Conservation (phyloP, 2,113 vertebrate genomes). For the Leuciscus idus region DNA sequence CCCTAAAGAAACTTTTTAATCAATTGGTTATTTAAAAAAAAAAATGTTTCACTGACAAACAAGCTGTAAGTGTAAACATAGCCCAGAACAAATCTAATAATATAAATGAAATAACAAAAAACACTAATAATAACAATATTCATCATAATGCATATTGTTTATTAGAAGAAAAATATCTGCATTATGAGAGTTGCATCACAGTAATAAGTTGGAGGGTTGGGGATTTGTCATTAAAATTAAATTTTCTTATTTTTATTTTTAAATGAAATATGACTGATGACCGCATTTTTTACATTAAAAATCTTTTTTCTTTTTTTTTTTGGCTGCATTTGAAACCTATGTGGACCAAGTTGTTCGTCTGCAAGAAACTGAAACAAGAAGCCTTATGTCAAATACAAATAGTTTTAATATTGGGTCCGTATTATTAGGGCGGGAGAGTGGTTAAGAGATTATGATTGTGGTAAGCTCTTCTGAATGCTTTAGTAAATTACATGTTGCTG, state of each 20-base stretch:
- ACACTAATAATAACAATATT: not conserved
- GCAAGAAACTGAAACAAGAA: not conserved
- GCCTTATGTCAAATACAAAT: not conserved
- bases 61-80: not conserved
- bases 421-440: not conserved
- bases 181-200: too few species aligned
- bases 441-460: slow-evolving; percentile 18
- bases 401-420: not conserved
- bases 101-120: not conserved
- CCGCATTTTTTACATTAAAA: not conserved
- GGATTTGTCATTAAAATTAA: not conserved
- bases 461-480: slow-evolving; percentile 19
- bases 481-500: not conserved
- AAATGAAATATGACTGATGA: not conserved
- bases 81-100: not conserved
- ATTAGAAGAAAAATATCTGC: too few species aligned
- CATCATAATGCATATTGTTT: not conserved
- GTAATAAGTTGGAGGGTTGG: too few species aligned
- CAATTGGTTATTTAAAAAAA: not conserved
- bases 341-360: not conserved
- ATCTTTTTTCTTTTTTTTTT: not conserved
- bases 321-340: not conserved
- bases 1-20: not conserved
- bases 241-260: not conserved
- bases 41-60: not conserved